A percentile compares a stretch with the other conserved stretches of the same genome.
Evolutionary conservation across 1,140 invertebrate species (phyloP).

Genomic region (Muscidifurax raptorellus): DNA sequence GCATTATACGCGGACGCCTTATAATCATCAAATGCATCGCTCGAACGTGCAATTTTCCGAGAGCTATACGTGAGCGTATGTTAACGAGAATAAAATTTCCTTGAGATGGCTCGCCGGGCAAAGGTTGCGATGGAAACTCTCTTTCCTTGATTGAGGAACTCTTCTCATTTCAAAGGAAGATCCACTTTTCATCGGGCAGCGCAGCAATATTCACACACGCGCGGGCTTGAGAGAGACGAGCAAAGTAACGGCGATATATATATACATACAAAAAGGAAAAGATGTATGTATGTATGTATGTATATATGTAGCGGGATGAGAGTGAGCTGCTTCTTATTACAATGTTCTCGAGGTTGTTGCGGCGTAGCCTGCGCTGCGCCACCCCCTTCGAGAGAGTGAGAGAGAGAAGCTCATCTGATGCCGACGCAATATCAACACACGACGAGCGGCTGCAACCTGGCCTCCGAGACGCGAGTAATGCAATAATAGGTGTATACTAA

Average conservation of each 20-base stretch:
- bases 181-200: background rate
- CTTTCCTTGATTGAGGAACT: background rate
- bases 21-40: slow-evolving; percentile 51
- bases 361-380: background rate
- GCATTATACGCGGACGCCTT: slow-evolving; percentile 12
- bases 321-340: slow-evolving; percentile 31
- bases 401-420: slow-evolving; percentile 7
- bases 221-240: background rate
- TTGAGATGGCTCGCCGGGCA: background rate
- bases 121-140: slow-evolving; percentile 35
- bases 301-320: background rate
- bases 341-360: slow-evolving; percentile 44
- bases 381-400: slow-evolving; percentile 21
- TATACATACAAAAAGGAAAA: background rate
- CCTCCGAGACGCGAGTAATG: slow-evolving; percentile 60
- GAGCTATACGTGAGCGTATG: slow-evolving; percentile 48
- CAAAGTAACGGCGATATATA: background rate
- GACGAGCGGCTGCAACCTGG: slow-evolving; percentile 46
- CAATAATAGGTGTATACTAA: slow-evolving; percentile 77
- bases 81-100: slow-evolving; percentile 51
- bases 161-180: background rate
- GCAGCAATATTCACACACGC: background rate
- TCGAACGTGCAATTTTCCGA: slow-evolving; percentile 49
- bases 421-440: slow-evolving; percentile 48
- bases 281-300: too few relatives aligned